Evolutionary conservation across 1,140 invertebrate genomes (phyloP).

Genomic region (Halyomorpha halys): DNA sequence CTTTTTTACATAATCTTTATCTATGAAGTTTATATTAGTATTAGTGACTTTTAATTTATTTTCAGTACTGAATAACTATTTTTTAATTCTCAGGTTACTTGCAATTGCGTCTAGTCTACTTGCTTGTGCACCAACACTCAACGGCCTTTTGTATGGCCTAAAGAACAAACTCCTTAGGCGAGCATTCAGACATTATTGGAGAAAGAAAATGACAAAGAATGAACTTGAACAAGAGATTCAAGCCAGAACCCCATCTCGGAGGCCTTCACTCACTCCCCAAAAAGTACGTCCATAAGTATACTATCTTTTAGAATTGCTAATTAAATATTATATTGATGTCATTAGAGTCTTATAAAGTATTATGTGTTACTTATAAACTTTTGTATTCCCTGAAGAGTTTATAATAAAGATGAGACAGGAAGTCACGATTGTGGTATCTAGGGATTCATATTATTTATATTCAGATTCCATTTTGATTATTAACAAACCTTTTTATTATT

Average conservation of each 20-base stretch:
- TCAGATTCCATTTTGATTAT: too few species aligned
- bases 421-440: too few species aligned
- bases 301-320: too few species aligned
- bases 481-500: too few species aligned
- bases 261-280: constrained; percentile 55
- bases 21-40: neutral
- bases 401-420: too few species aligned
- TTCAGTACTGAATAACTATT: neutral
- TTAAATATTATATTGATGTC: neutral
- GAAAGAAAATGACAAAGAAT: constrained; percentile 67
- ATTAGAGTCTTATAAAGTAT: too few species aligned
- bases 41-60: neutral
- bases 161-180: constrained; percentile 57
- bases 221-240: constrained; percentile 63
- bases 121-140: constrained; percentile 56
- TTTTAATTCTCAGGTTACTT: constrained; percentile 35
- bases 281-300: constrained; percentile 41
- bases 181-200: constrained; percentile 64
- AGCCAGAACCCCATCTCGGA: constrained; percentile 60
- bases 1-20: too few species aligned
- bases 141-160: constrained; percentile 65
- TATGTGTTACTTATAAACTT: too few species aligned
- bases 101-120: constrained; percentile 46
- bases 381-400: too few species aligned
- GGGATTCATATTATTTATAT: too few species aligned